Conservation (phyloP, 1,140 invertebrate species). For the Sinella curviseta region DNA sequence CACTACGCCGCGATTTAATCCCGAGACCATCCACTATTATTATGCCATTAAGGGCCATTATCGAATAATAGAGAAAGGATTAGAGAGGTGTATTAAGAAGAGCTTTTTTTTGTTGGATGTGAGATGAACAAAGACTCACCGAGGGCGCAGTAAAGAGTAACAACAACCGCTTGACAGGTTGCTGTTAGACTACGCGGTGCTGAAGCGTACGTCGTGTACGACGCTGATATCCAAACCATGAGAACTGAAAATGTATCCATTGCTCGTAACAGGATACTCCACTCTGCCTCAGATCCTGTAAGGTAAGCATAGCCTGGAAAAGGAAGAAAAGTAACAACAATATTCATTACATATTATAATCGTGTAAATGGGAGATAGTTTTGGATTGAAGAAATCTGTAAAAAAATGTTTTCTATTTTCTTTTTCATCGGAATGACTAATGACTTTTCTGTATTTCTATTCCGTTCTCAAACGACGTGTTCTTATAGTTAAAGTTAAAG, state of each 20-base stretch:
- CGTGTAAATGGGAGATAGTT: background rate
- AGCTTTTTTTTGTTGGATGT: background rate
- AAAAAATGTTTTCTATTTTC: no score
- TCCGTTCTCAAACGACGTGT: no score
- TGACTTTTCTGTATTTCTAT: no score
- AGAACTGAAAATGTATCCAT: conserved; percentile 49
- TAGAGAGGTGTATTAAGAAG: background rate
- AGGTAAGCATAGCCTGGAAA: conserved; percentile 47
- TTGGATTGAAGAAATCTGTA: no score
- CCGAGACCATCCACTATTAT: background rate
- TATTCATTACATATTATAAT: background rate
- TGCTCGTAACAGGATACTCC: conserved; percentile 42
- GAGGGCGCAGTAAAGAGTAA: conserved; percentile 47
- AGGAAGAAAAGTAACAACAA: conserved; percentile 13
- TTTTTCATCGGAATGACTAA: no score
- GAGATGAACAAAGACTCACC: conserved; percentile 37
- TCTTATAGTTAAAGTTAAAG: no score
- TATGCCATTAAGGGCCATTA: background rate
- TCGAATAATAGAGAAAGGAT: background rate
- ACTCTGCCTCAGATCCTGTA: conserved; percentile 32
- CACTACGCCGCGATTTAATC: background rate
- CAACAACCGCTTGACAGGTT: conserved; percentile 46
- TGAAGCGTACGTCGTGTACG: conserved; percentile 46
- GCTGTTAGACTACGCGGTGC: conserved; percentile 37
- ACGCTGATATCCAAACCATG: conserved; percentile 44